A percentile compares a stretch with the other conserved stretches of the same genome.
phyloP scores from a whole-genome alignment of 2,113 vertebrate genomes.

The Alces alces region DNA sequence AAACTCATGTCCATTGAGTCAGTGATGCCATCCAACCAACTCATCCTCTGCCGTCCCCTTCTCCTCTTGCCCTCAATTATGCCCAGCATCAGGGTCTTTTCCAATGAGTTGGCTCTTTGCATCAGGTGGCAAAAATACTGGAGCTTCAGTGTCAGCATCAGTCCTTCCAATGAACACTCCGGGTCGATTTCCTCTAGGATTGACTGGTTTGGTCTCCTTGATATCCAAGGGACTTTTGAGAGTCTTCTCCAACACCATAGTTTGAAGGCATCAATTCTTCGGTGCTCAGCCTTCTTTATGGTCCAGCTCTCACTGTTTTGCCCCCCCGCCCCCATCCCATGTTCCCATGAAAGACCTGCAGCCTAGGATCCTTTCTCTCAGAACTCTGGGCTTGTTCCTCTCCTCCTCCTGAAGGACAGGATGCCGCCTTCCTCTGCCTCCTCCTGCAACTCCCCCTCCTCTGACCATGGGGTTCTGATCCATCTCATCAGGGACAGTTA shows the following conservation, averaged over 20 bases:
- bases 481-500: background rate
- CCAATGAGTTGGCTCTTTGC: background rate
- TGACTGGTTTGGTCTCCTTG: background rate
- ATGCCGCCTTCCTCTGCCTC: background rate
- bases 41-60: background rate
- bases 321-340: accelerated
- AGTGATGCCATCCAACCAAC: background rate
- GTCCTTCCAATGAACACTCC: background rate
- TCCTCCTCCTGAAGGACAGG: background rate
- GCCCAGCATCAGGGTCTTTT: background rate
- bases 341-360: background rate
- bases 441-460: background rate
- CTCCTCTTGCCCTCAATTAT: background rate
- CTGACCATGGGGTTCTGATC: background rate
- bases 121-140: background rate
- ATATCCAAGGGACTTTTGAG: background rate
- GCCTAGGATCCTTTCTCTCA: background rate
- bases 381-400: background rate
- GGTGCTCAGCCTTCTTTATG: background rate
- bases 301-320: background rate
- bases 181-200: background rate
- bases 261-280: background rate
- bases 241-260: background rate
- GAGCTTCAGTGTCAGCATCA: background rate
- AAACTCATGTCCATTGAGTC: background rate